phyloP scores from a whole-genome alignment of 1,140 invertebrate species.

The Drosophila nikananu region DNA sequence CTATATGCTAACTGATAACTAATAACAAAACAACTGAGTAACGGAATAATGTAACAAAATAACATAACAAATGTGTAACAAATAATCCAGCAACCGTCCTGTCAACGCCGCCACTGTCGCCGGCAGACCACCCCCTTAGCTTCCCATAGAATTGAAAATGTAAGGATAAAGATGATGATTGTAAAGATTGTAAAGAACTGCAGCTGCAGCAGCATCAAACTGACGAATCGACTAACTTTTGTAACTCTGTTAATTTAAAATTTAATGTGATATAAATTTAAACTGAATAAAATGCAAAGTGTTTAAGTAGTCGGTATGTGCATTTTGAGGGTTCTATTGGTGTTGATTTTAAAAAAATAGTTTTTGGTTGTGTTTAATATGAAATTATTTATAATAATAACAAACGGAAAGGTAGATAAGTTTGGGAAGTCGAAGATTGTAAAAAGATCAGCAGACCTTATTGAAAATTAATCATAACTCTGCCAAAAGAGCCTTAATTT shows the following conservation, averaged over 20 bases:
- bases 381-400: background rate
- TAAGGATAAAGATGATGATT: constrained; percentile 29
- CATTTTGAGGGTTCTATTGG: background rate
- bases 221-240: constrained; percentile 71
- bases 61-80: background rate
- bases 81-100: constrained; percentile 38
- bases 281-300: constrained; percentile 66
- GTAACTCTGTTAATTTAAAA: constrained; percentile 80
- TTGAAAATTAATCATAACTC: no score
- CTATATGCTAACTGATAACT: constrained; percentile 43
- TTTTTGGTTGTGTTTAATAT: background rate
- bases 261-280: constrained; percentile 84
- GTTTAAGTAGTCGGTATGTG: constrained; percentile 13
- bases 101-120: constrained; percentile 8
- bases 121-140: constrained; percentile 35
- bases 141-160: constrained; percentile 34
- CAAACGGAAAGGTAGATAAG: background rate
- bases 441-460: no score
- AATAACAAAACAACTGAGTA: background rate
- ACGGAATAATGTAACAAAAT: background rate
- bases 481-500: no score
- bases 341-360: background rate
- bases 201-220: constrained; percentile 42
- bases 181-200: constrained; percentile 39
- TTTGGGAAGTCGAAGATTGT: no score